These are phyloP conservation scores for Hippocampus kuda DNA, from an alignment of 2,797 vertebrate species.

Conservation along the genomic window DNA sequence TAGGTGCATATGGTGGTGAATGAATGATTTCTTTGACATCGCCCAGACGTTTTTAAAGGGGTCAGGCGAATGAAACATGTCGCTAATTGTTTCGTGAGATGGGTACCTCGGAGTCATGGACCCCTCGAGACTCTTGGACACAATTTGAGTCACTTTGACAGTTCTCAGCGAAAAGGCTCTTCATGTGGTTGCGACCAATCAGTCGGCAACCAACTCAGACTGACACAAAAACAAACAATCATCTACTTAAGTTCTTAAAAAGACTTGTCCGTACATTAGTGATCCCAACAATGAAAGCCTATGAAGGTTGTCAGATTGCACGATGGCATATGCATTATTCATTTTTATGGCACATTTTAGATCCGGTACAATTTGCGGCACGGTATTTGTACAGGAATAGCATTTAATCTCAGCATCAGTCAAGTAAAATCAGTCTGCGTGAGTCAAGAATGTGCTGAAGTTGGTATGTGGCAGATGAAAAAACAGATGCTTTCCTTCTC, in stretches of 20 bases:
- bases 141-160: background rate
- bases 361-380: background rate
- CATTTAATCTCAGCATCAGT: conserved; percentile 3
- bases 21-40: conserved; percentile 13
- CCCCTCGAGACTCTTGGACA: background rate
- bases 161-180: background rate
- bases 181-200: background rate
- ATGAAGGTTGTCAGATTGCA: background rate
- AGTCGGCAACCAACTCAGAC: background rate
- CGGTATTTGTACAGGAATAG: background rate
- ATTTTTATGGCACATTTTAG: background rate
- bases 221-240: background rate
- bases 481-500: conserved; percentile 33
- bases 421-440: conserved; percentile 8
- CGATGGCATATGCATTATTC: background rate
- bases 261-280: background rate
- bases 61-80: background rate
- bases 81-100: background rate
- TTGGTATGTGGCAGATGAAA: conserved; percentile 35
- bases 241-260: background rate
- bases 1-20: conserved; percentile 13
- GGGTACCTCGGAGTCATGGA: background rate
- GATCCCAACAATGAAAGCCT: background rate
- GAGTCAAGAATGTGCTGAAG: conserved; percentile 41
- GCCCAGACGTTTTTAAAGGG: background rate